phyloP scores from a whole-genome alignment of 2,113 vertebrate species.

The Phalacrocorax pelagicus region DNA sequence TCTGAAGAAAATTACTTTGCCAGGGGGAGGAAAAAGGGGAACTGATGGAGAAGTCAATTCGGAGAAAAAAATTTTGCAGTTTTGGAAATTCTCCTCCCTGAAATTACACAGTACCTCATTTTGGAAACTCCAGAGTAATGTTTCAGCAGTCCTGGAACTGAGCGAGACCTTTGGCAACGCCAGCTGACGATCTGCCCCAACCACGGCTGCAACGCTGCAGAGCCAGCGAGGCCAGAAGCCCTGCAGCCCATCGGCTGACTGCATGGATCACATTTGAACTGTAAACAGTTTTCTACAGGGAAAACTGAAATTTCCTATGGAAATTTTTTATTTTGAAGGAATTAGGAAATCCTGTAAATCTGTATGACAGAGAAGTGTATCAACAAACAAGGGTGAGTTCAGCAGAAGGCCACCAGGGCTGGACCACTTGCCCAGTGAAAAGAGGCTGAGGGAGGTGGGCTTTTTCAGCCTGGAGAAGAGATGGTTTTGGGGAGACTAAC shows the following conservation, averaged over 20 bases:
- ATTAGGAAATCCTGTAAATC: not conserved
- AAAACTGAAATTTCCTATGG: not conserved
- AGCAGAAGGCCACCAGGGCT: not conserved
- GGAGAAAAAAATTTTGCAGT: not conserved
- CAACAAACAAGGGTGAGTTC: not conserved
- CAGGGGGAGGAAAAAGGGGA: not conserved
- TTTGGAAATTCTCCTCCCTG: constrained; percentile 40
- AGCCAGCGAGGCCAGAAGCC: not conserved
- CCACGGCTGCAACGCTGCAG: not conserved
- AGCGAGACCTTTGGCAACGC: not conserved
- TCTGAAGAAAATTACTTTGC: not conserved
- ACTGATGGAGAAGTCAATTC: not conserved
- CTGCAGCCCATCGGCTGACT: not conserved
- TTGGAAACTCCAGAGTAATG: not conserved
- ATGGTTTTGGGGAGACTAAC: not conserved
- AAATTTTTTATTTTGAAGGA: not conserved
- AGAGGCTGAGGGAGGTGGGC: not conserved
- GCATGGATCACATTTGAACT: not conserved
- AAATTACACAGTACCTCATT: constrained; percentile 13
- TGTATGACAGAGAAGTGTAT: not conserved
- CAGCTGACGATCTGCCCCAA: not conserved
- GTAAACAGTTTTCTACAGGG: not conserved
- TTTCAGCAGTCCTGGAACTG: not conserved
- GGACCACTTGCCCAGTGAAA: not conserved
- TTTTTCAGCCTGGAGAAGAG: not conserved